Conservation (phyloP, 2,888 invertebrate genomes). For the Ochlodes sylvanus region DNA sequence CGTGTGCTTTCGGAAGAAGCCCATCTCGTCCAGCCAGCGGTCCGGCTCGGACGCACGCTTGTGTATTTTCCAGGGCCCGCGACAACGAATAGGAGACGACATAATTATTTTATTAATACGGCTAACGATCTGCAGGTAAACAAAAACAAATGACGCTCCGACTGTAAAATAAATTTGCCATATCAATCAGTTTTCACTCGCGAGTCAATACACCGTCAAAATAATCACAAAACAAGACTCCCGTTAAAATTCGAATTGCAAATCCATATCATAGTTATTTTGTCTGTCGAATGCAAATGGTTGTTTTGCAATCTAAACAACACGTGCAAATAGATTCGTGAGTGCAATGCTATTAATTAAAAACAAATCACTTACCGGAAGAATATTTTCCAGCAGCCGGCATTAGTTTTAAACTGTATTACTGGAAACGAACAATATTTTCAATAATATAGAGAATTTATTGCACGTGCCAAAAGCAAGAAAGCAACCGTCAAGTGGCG, state of each 20-base stretch:
- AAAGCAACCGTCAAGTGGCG: conserved; percentile 70
- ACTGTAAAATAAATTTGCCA: conserved; percentile 17
- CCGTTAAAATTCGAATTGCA: conserved; percentile 38
- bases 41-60: conserved; percentile 85
- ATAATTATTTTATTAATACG: conserved; percentile 62
- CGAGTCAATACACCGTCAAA: conserved; percentile 8
- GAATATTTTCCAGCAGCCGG: conserved; percentile 70
- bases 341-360: conserved; percentile 49
- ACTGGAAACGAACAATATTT: conserved; percentile 54
- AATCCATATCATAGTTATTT: conserved; percentile 81
- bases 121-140: conserved; percentile 80
- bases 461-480: conserved; percentile 83
- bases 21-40: conserved; percentile 91
- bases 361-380: conserved; percentile 70
- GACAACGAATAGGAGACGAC: conserved; percentile 79
- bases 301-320: conserved; percentile 80
- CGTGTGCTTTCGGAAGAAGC: conserved; percentile 94
- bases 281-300: conserved; percentile 75
- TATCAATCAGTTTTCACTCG: conserved; percentile 26
- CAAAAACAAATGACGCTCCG: conserved; percentile 80
- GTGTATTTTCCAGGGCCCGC: conserved; percentile 79
- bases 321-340: conserved; percentile 71
- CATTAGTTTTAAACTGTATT: conserved; percentile 72
- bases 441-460: conserved; percentile 65
- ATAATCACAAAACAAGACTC: conserved; percentile 25